Evolutionary conservation across 2,113 vertebrate species (phyloP).

Genomic region (Lonchura striata): DNA sequence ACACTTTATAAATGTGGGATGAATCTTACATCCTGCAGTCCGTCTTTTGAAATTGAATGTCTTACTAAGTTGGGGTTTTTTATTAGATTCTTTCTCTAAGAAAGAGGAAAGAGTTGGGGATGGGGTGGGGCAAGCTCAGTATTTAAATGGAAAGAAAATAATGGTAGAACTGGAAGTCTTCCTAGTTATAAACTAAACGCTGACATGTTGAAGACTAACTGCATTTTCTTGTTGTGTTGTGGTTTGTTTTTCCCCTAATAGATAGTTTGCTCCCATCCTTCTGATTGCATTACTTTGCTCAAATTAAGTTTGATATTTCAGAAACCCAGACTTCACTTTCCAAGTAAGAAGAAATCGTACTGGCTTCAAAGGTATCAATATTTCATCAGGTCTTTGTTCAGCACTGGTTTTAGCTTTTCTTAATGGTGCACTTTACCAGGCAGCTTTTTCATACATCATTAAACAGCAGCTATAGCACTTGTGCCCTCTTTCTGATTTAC

Average conservation of each 20-base stretch:
- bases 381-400: constrained; percentile 74
- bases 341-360: constrained; percentile 45
- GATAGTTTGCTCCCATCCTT: background rate
- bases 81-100: background rate
- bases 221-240: background rate
- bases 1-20: background rate
- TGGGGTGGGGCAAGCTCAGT: background rate
- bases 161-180: background rate
- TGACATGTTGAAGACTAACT: background rate
- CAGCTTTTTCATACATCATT: constrained; percentile 86
- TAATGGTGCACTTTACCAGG: constrained; percentile 89
- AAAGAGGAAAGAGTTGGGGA: background rate
- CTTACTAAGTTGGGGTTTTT: background rate
- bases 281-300: background rate
- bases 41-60: background rate
- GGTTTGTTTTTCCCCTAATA: background rate
- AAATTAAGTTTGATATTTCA: constrained; percentile 13
- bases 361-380: constrained; percentile 72
- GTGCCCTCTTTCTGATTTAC: constrained; percentile 77
- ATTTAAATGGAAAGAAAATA: background rate
- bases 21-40: background rate
- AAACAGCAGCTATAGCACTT: constrained; percentile 77
- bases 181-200: background rate
- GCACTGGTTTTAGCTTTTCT: constrained; percentile 77
- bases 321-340: constrained; percentile 25